Base-by-base conservation (phyloP, 64 coral and sea anemone species). In the Platygyra sinensis region DNA sequence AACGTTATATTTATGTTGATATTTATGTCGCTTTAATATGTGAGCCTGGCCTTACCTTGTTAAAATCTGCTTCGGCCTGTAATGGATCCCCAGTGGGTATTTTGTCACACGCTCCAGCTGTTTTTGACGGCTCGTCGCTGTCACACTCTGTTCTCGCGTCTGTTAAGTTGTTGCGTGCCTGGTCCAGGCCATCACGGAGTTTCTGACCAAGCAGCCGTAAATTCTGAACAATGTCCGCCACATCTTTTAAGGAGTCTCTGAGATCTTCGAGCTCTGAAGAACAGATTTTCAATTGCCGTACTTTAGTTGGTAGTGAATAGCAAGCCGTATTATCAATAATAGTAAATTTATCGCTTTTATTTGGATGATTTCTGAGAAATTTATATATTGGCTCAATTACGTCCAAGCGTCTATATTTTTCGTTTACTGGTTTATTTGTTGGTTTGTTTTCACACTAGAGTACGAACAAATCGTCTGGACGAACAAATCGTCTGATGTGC, bases 91-190 rank as follows among this genome's bases (percentile, higher is more conserved):
- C 61, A 22, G 50, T 30, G 12, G 82, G 82, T 46, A 92, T 87
- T 55, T 92, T 78, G 27, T 92, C 90, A 38, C 90, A 92, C 10
- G 76, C 75, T 3, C 90, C 90, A 27, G 81, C 73, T 0, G 42
- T 14, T 24, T 67, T 25, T 22, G 83, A 84, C 29, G n/a, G 73
- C 30, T 63, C 36, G 46, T 92, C 90, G 4, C 42, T 75, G 19
- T 79, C 67, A 52, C 90, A 92, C n/a, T 76, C 72, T 15, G 73
- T 59, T 30, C 64, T 60, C 4, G 86, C 73, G 10, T 87, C 74
- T 19, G 90, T 87, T 36, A 92, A 79, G 28, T 92, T 92, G 39
- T 92, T 61, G 11, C 83, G 83, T 17, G 75, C 51, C 2, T 78
- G 73, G 22, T 79, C 33, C 17, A 92, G 76, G 15, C 86, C 72